These are phyloP conservation scores for Neoarius graeffei DNA, from an alignment of 2,113 vertebrate genomes.

Conservation along the genomic window DNA sequence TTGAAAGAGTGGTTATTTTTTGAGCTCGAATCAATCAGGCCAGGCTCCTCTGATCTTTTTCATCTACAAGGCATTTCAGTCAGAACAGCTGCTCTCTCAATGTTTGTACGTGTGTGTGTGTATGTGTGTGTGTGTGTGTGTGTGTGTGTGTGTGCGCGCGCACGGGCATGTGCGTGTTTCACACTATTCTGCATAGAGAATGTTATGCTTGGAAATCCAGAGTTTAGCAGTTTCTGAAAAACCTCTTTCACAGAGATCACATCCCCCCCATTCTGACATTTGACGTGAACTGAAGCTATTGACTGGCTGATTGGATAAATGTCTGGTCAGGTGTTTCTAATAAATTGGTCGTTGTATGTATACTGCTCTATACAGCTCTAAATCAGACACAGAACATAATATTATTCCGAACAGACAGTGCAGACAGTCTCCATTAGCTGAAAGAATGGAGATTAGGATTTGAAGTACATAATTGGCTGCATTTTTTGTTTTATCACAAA, in stretches of 20 bases:
- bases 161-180: background rate
- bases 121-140: too few species aligned
- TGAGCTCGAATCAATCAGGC: background rate
- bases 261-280: background rate
- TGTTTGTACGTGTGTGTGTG: background rate
- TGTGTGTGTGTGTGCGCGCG: too few species aligned
- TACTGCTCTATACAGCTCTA: too few species aligned
- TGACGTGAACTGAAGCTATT: background rate
- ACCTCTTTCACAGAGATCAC: background rate
- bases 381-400: background rate
- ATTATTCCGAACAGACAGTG: background rate
- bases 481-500: background rate
- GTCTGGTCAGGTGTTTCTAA: background rate
- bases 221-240: background rate
- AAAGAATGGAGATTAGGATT: background rate
- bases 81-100: background rate
- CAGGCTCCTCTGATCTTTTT: background rate
- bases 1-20: background rate
- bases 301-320: background rate
- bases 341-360: background rate
- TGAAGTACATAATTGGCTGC: constrained; percentile 11
- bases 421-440: background rate
- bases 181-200: too few species aligned
- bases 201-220: too few species aligned
- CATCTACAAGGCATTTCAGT: background rate